Evolutionary conservation across 2,888 invertebrate genomes (phyloP), one percentile per base, ranked within the genome.

Genomic region (Globia sparganii): DNA sequence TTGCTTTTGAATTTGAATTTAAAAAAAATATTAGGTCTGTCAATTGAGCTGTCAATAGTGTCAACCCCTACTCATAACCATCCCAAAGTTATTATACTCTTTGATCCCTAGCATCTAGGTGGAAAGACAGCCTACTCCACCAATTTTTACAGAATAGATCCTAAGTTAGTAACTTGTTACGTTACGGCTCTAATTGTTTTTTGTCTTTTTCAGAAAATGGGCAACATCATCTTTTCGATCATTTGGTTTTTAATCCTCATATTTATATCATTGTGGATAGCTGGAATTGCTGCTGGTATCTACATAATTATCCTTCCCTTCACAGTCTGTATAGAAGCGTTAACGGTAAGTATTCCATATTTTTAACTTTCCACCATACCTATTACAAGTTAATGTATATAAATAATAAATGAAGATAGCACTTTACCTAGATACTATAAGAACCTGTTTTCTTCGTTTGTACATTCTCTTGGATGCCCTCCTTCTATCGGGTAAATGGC

Each of bases 271-370:
- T 97, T 98, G 90, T 97, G 97, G 94, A 94, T 98, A 65, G 98
- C 98, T 21, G 97, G 97, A 68, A 94, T 98, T 84, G 97, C 98
- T 85, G 97, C 98, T 2, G 97, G 97, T 77, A 94, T 97, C 88
- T 98, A 98, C 94, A 97, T 98, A 76, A 87, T 98, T 46, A 81
- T 98, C 6, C 97, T 97, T 83, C 97, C 97, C 13, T 95, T 98
- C 76, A 97, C 97, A 75, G 98, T 97, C 13, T 98, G 98, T 93
- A 96, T 98, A 94, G 97, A 97, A 77, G 97, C 97, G 8, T 95
- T 98, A 92, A 93, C 97, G 95, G 98, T 98, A 94, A 97, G 97
- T 96, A 64, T 68, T 53, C 34, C 3, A 25, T 25, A 40, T 43
- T 65, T 43, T 28, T 59, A 65, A 28, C 1, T 34, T 37, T 74